A percentile compares a stretch with the other conserved stretches of the same genome.
These are phyloP conservation scores for Biston stratarius DNA, from an alignment of 2,888 invertebrate species.

Conservation along the genomic window DNA sequence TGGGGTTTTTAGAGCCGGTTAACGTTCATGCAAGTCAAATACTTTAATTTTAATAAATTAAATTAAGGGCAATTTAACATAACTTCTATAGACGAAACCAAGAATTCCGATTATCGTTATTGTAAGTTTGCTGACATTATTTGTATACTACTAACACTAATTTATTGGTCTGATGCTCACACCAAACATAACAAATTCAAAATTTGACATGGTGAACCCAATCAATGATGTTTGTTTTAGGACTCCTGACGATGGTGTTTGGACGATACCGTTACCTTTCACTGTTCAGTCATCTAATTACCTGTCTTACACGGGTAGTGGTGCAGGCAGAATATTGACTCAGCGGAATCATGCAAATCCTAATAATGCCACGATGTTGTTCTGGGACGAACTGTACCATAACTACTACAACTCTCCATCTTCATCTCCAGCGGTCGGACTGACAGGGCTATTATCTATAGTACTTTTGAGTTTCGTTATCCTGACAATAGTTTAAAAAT, in stretches of 20 bases:
- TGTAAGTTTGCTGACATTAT: too few species aligned
- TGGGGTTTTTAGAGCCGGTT: too few species aligned
- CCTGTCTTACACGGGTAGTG: background rate
- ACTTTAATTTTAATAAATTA: too few species aligned
- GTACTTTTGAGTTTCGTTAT: background rate
- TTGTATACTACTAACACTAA: too few species aligned
- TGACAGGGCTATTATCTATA: background rate
- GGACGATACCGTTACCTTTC: background rate
- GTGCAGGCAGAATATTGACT: background rate
- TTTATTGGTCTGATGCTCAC: too few species aligned
- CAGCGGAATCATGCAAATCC: background rate
- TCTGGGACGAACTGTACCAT: slow-evolving; percentile 2
- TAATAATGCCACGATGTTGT: background rate
- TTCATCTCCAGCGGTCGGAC: background rate
- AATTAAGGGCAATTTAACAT: too few species aligned
- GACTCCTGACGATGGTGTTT: background rate
- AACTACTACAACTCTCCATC: background rate
- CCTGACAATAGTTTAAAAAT: background rate
- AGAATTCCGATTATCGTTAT: too few species aligned
- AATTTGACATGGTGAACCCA: too few species aligned
- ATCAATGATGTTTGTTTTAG: background rate
- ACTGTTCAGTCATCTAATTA: background rate
- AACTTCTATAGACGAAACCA: too few species aligned
- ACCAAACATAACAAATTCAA: too few species aligned
- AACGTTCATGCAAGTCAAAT: too few species aligned